Conservation (phyloP, 2,888 invertebrate species). For the Drosophila affinis region DNA sequence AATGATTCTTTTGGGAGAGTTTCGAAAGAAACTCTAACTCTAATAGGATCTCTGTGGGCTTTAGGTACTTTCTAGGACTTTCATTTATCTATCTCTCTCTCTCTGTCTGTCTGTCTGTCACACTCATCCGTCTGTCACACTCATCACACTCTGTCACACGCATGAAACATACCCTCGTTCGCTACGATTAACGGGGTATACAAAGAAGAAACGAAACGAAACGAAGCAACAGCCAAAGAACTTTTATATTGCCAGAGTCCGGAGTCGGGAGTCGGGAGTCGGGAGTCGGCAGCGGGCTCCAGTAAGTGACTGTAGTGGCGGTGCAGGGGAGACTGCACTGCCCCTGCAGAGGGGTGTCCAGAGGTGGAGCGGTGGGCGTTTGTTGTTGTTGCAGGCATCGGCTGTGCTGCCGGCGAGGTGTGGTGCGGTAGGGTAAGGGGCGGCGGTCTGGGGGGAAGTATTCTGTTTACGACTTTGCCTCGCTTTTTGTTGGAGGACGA, state of each 20-base stretch:
- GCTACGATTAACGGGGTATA: background rate
- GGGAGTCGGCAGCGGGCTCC: conserved; percentile 23
- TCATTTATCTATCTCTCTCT: too few species aligned
- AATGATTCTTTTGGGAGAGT: too few species aligned
- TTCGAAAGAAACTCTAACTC: too few species aligned
- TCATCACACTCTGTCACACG: too few species aligned
- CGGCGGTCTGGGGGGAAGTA: conserved; percentile 2
- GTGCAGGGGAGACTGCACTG: conserved; percentile 1
- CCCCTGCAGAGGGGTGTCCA: conserved; percentile 4
- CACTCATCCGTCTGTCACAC: too few species aligned
- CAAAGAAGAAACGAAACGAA: conserved; percentile 36
- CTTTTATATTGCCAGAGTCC: conserved; percentile 51
- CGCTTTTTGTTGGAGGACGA: conserved; percentile 71
- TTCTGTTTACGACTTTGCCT: conserved; percentile 55
- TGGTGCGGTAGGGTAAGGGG: conserved; percentile 8
- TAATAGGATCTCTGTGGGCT: too few species aligned
- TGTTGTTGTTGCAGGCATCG: conserved; percentile 15
- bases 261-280: background rate
- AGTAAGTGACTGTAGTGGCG: conserved; percentile 19
- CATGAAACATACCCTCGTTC: background rate
- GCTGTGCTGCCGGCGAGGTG: background rate
- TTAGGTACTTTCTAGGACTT: too few species aligned
- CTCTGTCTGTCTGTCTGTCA: too few species aligned
- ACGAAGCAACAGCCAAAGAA: conserved; percentile 52
- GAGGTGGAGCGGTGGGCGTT: conserved; percentile 52